Evolutionary conservation across 64 coral and sea anemone species (phyloP), one percentile per base, ranked within the genome.

Genomic region (Orbicella faveolata): DNA sequence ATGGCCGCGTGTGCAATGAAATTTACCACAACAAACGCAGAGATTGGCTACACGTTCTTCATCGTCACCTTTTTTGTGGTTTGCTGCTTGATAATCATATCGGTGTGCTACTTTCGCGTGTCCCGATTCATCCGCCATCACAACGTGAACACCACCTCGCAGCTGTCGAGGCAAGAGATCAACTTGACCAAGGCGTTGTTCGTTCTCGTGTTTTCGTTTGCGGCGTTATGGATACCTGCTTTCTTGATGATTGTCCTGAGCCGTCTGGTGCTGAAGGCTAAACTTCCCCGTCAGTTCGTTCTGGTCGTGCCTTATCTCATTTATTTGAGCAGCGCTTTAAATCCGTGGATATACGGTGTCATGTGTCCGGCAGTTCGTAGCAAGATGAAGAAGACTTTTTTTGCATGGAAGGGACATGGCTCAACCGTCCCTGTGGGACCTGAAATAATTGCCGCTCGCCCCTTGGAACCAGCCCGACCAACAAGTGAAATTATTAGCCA

Each of bases 351-450:
- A n/a, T 84, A 84, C 16, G 81, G 81, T 12, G 35, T 69, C 6
- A 41, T 70, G 81, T 68, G 63, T 19, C 81, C 81, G 13, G 30
- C 41, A 67, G 80, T 83, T 5, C 80, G 80, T 61, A 33, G 67
- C 61, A 83, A 83, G 80, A 65, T 83, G 34, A 83, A 65, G 61
- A 83, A 39, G 17, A 83, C 12, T 36, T 61, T 65, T 64, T 41
- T 64, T 64, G 33, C 34, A 11, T 33, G 36, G 61, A 20, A 17
- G 12, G 33, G 61, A 34, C 15, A 34, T 19, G 23, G 23, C 19
- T 18, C 65, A 68, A 25, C 14, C 57, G 14, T 54, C 13, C 15
- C 54, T 25, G 53, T 3, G 0, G 17, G 44, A 52, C 30, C 10
- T 61, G 54, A 34, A 34, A 62, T 61, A 61, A 61, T 26, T 2